phyloP scores from a whole-genome alignment of 2,888 invertebrate species.

The Strigamia transsilvanica region DNA sequence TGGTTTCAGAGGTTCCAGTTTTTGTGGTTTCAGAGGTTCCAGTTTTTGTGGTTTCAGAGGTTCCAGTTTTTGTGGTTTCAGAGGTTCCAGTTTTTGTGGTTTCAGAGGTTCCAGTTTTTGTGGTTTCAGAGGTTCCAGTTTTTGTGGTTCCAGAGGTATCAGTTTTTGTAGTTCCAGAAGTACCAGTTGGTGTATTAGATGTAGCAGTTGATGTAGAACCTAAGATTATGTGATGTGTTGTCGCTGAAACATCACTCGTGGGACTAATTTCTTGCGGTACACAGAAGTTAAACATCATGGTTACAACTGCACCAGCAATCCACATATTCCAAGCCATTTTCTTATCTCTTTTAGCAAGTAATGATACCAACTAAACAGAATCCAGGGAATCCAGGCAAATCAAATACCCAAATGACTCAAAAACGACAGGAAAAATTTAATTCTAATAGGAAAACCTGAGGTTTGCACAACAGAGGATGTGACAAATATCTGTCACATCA shows the following conservation, averaged over 20 bases:
- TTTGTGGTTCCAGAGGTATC: background rate
- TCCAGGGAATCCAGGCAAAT: background rate
- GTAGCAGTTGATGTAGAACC: too few species aligned
- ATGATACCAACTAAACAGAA: background rate
- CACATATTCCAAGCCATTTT: too few species aligned
- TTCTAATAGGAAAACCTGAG: background rate
- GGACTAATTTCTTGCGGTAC: too few species aligned
- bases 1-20: too few species aligned
- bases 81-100: background rate
- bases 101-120: background rate
- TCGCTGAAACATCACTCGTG: too few species aligned
- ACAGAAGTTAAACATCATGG: too few species aligned
- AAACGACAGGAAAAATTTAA: background rate
- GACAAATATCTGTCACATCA: background rate
- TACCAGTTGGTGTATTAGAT: background rate
- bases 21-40: too few species aligned
- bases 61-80: too few species aligned
- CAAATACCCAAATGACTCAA: background rate
- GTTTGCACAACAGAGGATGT: conserved; percentile 9
- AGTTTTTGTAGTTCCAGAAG: background rate
- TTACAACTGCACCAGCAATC: too few species aligned
- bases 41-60: background rate
- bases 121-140: too few species aligned
- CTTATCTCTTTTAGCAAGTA: too few species aligned
- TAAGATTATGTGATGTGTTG: too few species aligned